These are phyloP conservation scores for Phorcus lineatus DNA, from an alignment of 2,888 invertebrate genomes.

Conservation along the genomic window DNA sequence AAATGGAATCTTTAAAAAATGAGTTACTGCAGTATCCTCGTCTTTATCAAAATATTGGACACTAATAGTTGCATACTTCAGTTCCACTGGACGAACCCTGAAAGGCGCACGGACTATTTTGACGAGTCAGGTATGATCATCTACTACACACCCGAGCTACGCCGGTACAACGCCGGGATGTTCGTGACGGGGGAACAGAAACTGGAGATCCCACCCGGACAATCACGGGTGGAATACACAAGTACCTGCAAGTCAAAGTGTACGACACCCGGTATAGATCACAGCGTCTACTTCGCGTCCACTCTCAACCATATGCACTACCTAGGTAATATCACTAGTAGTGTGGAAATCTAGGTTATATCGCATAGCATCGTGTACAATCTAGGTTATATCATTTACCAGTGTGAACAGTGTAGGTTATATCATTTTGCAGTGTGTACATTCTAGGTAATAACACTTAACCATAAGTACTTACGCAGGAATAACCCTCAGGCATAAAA, in stretches of 20 bases:
- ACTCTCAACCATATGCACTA: constrained; percentile 43
- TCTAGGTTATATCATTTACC: too few species aligned
- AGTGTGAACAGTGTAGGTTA: too few species aligned
- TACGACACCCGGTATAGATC: constrained; percentile 29
- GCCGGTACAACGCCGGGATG: constrained; percentile 45
- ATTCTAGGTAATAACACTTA: too few species aligned
- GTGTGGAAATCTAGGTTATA: constrained; percentile 39
- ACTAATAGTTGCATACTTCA: too few species aligned
- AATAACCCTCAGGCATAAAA: too few species aligned
- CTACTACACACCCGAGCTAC: constrained; percentile 47
- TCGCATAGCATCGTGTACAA: not conserved
- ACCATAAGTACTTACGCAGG: too few species aligned
- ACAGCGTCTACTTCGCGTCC: constrained; percentile 34
- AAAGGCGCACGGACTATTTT: constrained; percentile 24
- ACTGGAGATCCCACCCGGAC: constrained; percentile 49
- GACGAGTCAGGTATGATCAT: constrained; percentile 52
- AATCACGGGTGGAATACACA: not conserved
- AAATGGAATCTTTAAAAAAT: too few species aligned
- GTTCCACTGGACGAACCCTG: constrained; percentile 59
- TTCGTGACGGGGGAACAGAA: constrained; percentile 46
- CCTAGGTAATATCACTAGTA: constrained; percentile 34
- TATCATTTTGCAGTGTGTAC: too few species aligned
- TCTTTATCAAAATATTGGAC: too few species aligned
- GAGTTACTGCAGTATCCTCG: too few species aligned
- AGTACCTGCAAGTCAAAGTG: constrained; percentile 32